Percentiles rank a stretch among this genome's conserved stretches.
Conservation (phyloP, 2,113 vertebrate genomes). For the Vombatus ursinus region DNA sequence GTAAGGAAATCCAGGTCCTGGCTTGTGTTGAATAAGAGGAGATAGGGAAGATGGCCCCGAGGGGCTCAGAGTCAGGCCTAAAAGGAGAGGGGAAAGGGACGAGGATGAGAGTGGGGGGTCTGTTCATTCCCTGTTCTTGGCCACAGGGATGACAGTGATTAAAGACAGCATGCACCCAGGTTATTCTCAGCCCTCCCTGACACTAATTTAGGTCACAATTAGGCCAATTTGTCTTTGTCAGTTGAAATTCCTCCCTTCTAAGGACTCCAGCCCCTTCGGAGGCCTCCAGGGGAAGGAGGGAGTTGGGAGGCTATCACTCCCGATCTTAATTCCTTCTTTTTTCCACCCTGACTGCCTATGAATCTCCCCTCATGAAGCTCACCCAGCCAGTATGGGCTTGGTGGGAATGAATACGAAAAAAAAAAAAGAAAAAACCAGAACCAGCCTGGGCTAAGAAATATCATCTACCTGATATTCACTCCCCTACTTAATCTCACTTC, state of each 20-base stretch:
- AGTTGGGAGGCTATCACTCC: neutral
- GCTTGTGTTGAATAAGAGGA: neutral
- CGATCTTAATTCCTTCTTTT: neutral
- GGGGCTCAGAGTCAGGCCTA: slow-evolving; percentile 39
- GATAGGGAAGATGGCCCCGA: slow-evolving; percentile 52
- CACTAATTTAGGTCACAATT: slow-evolving; percentile 78
- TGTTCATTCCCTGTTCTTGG: neutral
- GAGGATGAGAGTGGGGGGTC: slow-evolving; percentile 11
- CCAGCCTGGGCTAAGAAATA: neutral
- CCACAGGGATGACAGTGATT: slow-evolving; percentile 77
- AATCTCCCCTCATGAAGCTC: neutral
- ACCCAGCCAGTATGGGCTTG: neutral
- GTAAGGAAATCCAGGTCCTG: neutral
- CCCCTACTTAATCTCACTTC: neutral
- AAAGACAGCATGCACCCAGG: slow-evolving; percentile 68
- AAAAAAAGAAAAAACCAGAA: no score
- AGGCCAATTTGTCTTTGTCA: slow-evolving; percentile 78
- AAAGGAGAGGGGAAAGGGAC: neutral
- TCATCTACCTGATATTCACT: neutral
- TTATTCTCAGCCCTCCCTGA: slow-evolving; percentile 50
- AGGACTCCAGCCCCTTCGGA: slow-evolving; percentile 52
- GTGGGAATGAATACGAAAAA: neutral
- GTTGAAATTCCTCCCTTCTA: slow-evolving; percentile 51
- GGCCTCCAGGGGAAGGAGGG: slow-evolving; percentile 2
- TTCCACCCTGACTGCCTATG: neutral